Conservation (phyloP, 2,888 invertebrate species). For the Camptogramma bilineatum region DNA sequence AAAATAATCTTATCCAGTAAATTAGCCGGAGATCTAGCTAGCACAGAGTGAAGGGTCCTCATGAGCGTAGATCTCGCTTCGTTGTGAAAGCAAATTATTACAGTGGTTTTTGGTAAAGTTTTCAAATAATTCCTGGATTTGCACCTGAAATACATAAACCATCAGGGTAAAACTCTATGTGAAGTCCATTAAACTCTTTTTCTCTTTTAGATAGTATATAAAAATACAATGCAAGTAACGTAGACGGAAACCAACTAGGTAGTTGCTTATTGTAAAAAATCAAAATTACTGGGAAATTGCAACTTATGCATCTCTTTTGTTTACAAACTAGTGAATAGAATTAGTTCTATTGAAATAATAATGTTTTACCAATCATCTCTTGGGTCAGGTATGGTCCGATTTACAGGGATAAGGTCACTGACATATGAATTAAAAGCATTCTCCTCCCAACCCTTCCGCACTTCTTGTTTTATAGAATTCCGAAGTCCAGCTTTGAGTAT, state of each 20-base stretch:
- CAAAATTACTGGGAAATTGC: no score
- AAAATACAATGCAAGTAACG: no score
- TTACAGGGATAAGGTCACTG: slow-evolving; percentile 97
- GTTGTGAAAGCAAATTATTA: slow-evolving; percentile 97
- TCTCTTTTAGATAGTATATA: no score
- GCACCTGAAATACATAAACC: slow-evolving; percentile 85
- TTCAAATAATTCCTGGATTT: slow-evolving; percentile 84
- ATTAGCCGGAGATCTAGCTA: slow-evolving; percentile 93
- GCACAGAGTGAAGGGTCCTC: slow-evolving; percentile 96
- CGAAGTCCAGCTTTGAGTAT: slow-evolving; percentile 89
- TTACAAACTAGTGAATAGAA: no score
- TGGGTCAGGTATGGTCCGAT: slow-evolving; percentile 94
- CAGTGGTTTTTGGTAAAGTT: slow-evolving; percentile 91
- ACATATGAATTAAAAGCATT: slow-evolving; percentile 99
- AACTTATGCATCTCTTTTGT: no score
- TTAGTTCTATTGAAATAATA: no score
- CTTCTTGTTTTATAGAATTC: slow-evolving; percentile 91
- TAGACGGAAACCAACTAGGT: no score
- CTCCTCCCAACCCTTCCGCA: slow-evolving; percentile 96
- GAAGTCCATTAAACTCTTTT: no score
- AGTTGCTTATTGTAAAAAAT: no score
- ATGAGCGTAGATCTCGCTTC: slow-evolving; percentile 98
- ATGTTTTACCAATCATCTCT: slow-evolving; percentile 91
- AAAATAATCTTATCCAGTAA: slow-evolving; percentile 96
- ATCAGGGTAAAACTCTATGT: neutral